Conservation (phyloP, 2,888 invertebrate species). For the Lymantria monacha region DNA sequence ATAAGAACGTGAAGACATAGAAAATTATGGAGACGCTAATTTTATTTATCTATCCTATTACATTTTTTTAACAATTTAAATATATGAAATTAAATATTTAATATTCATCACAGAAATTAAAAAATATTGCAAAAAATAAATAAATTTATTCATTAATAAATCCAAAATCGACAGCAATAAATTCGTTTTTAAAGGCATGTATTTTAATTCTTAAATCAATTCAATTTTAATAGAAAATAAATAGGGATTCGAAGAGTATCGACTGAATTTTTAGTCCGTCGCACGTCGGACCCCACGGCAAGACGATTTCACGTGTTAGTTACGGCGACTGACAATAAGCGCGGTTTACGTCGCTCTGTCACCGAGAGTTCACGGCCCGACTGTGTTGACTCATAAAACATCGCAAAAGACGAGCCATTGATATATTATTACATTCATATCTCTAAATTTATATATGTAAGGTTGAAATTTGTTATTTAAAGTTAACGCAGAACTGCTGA, state of each 20-base stretch:
- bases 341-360: constrained; percentile 62
- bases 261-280: constrained; percentile 29
- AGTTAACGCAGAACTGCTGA: constrained; percentile 17
- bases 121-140: too few species aligned
- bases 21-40: constrained; percentile 39
- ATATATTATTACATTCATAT: constrained; percentile 25
- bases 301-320: constrained; percentile 76
- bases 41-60: constrained; percentile 8
- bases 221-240: background rate
- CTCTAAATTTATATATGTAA: constrained; percentile 32
- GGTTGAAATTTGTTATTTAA: constrained; percentile 31
- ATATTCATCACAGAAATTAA: too few species aligned
- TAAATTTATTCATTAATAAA: too few species aligned
- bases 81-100: background rate
- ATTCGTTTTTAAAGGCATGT: too few species aligned
- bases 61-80: background rate
- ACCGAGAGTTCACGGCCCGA: constrained; percentile 62
- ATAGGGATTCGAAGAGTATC: constrained; percentile 14
- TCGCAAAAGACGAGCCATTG: constrained; percentile 39
- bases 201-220: too few species aligned
- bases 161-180: too few species aligned
- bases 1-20: constrained; percentile 64
- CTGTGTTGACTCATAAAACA: constrained; percentile 66
- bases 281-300: constrained; percentile 61
- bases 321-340: constrained; percentile 77